Evolutionary conservation across 2,888 invertebrate genomes (phyloP).

Genomic region (Beris chalybata): DNA sequence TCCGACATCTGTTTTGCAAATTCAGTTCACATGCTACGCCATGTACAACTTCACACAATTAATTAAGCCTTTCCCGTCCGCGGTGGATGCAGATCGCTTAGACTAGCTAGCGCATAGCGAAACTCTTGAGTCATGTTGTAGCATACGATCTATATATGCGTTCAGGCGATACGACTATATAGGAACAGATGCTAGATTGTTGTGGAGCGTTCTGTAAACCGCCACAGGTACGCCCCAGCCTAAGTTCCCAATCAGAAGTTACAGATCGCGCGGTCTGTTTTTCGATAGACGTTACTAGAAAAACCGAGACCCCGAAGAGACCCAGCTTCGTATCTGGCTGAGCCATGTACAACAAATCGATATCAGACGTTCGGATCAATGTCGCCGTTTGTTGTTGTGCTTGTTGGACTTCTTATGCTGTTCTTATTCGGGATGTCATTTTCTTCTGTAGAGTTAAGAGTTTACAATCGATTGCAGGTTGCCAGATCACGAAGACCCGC

Average conservation of each 20-base stretch:
- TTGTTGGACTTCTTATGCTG: slow-evolving; percentile 29
- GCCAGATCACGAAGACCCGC: slow-evolving; percentile 10
- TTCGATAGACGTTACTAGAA: not conserved
- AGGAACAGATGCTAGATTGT: slow-evolving; percentile 1
- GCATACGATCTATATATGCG: slow-evolving; percentile 21
- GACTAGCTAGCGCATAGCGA: slow-evolving; percentile 1
- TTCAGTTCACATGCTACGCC: slow-evolving; percentile 42
- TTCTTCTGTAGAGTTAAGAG: not conserved
- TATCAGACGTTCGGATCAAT: slow-evolving; percentile 44
- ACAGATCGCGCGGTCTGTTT: not conserved
- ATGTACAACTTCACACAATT: slow-evolving; percentile 45
- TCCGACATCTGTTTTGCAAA: slow-evolving; percentile 44
- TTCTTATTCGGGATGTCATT: slow-evolving; percentile 28
- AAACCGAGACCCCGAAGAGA: slow-evolving; percentile 1
- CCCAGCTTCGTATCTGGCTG: slow-evolving; percentile 10
- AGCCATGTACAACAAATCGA: slow-evolving; percentile 44
- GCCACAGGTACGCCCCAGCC: not conserved
- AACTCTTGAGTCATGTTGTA: slow-evolving; percentile 31
- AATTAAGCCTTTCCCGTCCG: slow-evolving; percentile 44
- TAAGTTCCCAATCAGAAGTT: not conserved
- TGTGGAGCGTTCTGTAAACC: too few relatives aligned
- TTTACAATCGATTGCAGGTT: slow-evolving; percentile 22
- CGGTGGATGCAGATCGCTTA: slow-evolving; percentile 29
- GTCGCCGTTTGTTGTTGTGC: slow-evolving; percentile 40
- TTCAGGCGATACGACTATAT: slow-evolving; percentile 27